phyloP scores from a whole-genome alignment of 2,797 vertebrate species.

The Poecilia wingei region DNA sequence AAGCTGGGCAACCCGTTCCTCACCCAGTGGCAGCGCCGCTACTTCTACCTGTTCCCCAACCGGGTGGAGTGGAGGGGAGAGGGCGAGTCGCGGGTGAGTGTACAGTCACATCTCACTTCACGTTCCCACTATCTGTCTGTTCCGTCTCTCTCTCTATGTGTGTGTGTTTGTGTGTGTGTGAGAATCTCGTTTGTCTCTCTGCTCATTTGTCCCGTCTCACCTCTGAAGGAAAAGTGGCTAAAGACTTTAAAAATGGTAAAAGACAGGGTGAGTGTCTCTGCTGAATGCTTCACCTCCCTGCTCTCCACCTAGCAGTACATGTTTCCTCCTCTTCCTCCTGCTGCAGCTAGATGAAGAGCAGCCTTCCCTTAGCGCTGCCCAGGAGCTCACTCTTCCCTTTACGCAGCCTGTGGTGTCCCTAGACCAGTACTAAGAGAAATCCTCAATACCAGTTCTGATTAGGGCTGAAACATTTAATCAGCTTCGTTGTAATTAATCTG shows the following conservation, averaged over 20 bases:
- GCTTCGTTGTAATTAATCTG: background rate
- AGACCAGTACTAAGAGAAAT: background rate
- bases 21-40: constrained; percentile 96
- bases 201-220: constrained; percentile 42
- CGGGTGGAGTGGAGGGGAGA: constrained; percentile 98
- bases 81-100: constrained; percentile 93
- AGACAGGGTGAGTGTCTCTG: constrained; percentile 81
- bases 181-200: constrained; percentile 19
- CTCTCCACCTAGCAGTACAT: constrained; percentile 21
- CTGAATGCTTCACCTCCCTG: constrained; percentile 27
- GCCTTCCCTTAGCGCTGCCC: background rate
- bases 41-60: constrained; percentile 99
- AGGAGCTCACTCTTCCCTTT: background rate
- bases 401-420: background rate
- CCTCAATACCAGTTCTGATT: too few relatives aligned
- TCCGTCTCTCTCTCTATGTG: background rate
- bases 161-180: constrained; percentile 11
- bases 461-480: too few relatives aligned
- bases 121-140: background rate
- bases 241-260: constrained; percentile 81
- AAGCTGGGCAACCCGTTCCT: constrained; percentile 97
- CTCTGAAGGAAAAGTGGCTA: constrained; percentile 84
- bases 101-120: background rate
- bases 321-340: background rate
- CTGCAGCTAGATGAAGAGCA: constrained; percentile 13